Evolutionary conservation across 2,113 vertebrate species (phyloP), one percentile per base, ranked within the genome.

Genomic region (Podilymbus podiceps): DNA sequence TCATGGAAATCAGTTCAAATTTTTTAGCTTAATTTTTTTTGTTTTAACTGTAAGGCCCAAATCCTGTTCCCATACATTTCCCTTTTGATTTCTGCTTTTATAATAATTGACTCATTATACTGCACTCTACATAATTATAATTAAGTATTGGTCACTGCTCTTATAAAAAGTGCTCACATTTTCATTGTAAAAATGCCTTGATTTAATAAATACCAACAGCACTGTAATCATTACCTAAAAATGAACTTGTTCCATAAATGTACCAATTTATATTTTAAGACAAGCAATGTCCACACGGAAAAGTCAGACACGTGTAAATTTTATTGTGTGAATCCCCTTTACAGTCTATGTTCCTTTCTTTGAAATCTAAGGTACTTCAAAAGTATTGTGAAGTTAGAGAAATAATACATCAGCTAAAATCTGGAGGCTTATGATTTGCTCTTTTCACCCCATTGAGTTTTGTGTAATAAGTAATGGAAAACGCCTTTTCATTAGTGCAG

Each of bases 401-500:
- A 92, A 79, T 64, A 97, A 90, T 96, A 63, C 55, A 94, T 96
- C 85, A 95, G 66, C 62, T 97, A 87, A 97, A 75, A 88, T 93
- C 75, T 94, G 40, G 84, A 96, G 66, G 69, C 69, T 98, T 97
- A 86, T 71, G n/a, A 73, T 89, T 96, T 93, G 38, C 25, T 84
- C 63, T 95, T 66, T 88, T 97, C 82, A 97, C 63, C 82, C 38
- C 79, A 72, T 46, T 92, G 92, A 89, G 56, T 62, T 97, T 95
- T 94, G 47, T 90, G 30, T 88, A 88, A 90, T 89, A 76, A 83
- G 62, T 85, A 97, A 95, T 74, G 62, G 77, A 96, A 97, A 96
- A 95, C 82, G 33, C 38, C 80, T 97, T 97, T 97, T 96, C 67
- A 93, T 94, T 97, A 97, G 49, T 85, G 69, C 8, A 86, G 76